phyloP scores from a whole-genome alignment of 2,113 vertebrate genomes.

The Panthera uncia region DNA sequence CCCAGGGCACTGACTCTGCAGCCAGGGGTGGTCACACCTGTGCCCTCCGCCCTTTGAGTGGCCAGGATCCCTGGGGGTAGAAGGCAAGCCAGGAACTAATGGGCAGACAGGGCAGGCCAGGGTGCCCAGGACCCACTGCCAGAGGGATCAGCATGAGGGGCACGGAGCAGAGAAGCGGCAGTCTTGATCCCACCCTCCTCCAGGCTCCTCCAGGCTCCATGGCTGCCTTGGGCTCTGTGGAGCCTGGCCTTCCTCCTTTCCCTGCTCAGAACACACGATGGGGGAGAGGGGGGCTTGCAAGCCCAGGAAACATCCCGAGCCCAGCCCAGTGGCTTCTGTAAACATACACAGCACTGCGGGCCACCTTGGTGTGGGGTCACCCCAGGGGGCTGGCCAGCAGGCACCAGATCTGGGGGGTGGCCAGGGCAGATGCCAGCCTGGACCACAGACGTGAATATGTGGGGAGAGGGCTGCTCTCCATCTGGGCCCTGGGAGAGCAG shows the following conservation, averaged over 20 bases:
- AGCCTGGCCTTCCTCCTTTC: background rate
- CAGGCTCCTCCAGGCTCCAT: background rate
- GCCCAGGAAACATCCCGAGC: background rate
- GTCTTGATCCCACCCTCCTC: background rate
- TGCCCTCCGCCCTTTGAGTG: background rate
- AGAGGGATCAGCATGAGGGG: background rate
- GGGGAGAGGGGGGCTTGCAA: background rate
- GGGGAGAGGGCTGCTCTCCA: background rate
- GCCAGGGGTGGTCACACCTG: background rate
- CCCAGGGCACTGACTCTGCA: background rate
- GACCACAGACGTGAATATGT: background rate
- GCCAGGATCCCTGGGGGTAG: slow-evolving; percentile 17
- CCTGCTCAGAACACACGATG: background rate
- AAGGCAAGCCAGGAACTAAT: background rate
- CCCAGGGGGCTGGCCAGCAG: slow-evolving; percentile 69
- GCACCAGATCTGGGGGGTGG: slow-evolving; percentile 58
- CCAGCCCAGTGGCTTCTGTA: slow-evolving; percentile 67
- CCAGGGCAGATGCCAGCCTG: slow-evolving; percentile 31
- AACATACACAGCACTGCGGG: slow-evolving; percentile 61
- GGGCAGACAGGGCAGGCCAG: background rate
- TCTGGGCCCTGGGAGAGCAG: background rate
- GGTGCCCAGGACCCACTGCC: background rate
- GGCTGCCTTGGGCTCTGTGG: background rate
- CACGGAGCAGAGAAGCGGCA: background rate
- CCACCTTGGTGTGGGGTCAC: background rate